A percentile compares a stretch with the other conserved stretches of the same genome.
phyloP scores from a whole-genome alignment of 92 coral and sea anemone genomes.

The Palythoa grandiflora region DNA sequence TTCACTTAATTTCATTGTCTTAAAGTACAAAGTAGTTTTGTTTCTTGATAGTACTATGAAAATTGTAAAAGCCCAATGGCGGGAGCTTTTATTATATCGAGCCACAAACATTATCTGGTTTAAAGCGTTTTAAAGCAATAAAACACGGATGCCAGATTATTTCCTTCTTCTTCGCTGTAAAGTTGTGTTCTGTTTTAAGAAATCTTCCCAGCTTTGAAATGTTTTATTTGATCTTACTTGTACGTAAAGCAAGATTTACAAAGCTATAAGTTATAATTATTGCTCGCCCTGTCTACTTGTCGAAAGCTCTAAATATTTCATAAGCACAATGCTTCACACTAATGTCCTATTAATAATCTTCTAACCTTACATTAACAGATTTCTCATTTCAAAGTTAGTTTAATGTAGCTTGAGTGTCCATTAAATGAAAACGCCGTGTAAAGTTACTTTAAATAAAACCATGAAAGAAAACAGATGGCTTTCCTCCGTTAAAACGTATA shows the following conservation, averaged over 20 bases:
- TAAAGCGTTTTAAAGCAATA: not conserved
- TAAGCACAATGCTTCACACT: not conserved
- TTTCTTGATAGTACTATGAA: not conserved
- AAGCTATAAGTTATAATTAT: not conserved
- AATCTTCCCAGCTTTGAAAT: not conserved
- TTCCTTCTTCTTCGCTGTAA: not conserved
- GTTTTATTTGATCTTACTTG: not conserved
- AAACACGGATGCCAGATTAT: not conserved
- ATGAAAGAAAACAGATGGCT: not conserved
- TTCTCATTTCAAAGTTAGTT: conserved; percentile 13
- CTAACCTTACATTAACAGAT: conserved; percentile 25
- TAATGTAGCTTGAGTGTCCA: not conserved
- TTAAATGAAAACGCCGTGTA: conserved; percentile 26
- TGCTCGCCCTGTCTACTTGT: not conserved
- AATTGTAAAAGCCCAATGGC: conserved; percentile 21
- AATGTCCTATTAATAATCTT: not conserved
- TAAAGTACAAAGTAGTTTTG: conserved; percentile 27
- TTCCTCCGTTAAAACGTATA: conserved; percentile 25
- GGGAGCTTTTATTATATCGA: not conserved
- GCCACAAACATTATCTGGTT: conserved; percentile 5
- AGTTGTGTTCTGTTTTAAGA: not conserved
- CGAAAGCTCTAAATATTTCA: conserved; percentile 13
- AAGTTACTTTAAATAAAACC: conserved; percentile 19
- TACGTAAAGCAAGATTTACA: conserved; percentile 1
- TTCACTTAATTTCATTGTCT: conserved; percentile 20